Base-by-base conservation (phyloP, 2,797 vertebrate species). In the Scleropages formosus region DNA sequence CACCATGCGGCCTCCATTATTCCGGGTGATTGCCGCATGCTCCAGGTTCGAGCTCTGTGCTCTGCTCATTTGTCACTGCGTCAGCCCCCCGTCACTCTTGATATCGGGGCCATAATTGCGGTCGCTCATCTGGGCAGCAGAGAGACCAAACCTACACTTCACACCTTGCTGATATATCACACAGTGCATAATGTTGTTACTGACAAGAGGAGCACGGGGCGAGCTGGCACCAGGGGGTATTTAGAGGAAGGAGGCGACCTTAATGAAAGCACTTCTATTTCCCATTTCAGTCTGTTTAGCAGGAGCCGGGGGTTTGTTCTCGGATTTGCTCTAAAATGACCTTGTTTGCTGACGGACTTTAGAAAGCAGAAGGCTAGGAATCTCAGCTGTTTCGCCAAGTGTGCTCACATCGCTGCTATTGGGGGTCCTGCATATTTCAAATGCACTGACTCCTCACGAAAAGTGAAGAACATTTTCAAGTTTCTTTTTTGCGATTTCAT, bases 1-100 rank as follows among this genome's bases (percentile, higher is more conserved):
- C 66, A 69, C 27, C 77, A 81, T 80, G 82, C 80, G 80, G 72
- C 77, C 72, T 82, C 84, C 80, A 85, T 84, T 82, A 82, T 85
- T 77, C 70, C 74, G 79, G 75, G 80, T 80, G 81, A 82, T 81
- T 84, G 82, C 78, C 26, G 58, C 64, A 49, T 16, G 27, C 22
- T 12, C 56, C 24, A 61, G 26, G 78, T 77, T 72, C 60, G 68
- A 73, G 78, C 80, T 79, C 73, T 72, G 78, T 26, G 75, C 75
- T 56, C 63, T 75, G 72, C 77, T 82, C 83, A 76, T 85, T 83
- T 82, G 78, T 85, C 80, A 82, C 66, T 60, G 60, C 13, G 75
- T 80, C 79, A 77, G 69, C 56, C 64, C 60, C 49, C 74, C 24
- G 20, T 53, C 15, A 49, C 68, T 58, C 47, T 62, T 58, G 60